Base-by-base conservation (phyloP, 1,140 invertebrate genomes). In the Tetramorium parvispinum region DNA sequence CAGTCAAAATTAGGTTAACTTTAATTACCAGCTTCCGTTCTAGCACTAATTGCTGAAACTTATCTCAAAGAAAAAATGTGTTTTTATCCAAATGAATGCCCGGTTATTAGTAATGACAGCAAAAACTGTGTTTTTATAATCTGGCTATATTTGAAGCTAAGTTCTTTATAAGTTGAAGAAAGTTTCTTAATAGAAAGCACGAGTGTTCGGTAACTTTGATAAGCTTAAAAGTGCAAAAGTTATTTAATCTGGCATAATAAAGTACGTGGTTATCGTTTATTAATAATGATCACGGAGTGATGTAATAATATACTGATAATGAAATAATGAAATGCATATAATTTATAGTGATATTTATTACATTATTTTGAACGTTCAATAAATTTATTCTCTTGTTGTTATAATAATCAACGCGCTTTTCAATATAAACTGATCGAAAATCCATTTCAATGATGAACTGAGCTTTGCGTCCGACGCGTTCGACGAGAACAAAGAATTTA, bases 341-440 rank as follows among this genome's bases (percentile, higher is more conserved):
- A 32, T 43, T 10, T 43, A 51, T 66, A 61, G 8, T 27, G 7
- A 27, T 66, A 66, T 63, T 78, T 65, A 37, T 66, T 40, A 51
- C 13, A 4, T 68, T 70, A 68, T 68, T 81, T 43, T 70, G 21
- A 24, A 40, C n/a, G 16, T n/a, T 1, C 21, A n/a, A 27, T 70
- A 70, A 81, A 70, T 55, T 68, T 55, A 5, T 68, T 68, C 1
- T 70, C 21, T 13, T 21, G 55, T 55, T 43, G 46, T 5, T 43
- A 40, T 46, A 66, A 63, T 49, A 78, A 63, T 77, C 24, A 77
- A 61, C 27, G n/a, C 21, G n/a, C 32, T 24, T 55, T 55, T 81
- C n/a, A 37, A 81, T 18, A 27, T 57, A 24, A 70, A 55, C 37
- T n/a, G 65, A 55, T 81, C 21, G 65, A 81, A 81, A 81, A 70